Evolutionary conservation across 1,140 invertebrate species (phyloP).

Genomic region (Tribolium madens): DNA sequence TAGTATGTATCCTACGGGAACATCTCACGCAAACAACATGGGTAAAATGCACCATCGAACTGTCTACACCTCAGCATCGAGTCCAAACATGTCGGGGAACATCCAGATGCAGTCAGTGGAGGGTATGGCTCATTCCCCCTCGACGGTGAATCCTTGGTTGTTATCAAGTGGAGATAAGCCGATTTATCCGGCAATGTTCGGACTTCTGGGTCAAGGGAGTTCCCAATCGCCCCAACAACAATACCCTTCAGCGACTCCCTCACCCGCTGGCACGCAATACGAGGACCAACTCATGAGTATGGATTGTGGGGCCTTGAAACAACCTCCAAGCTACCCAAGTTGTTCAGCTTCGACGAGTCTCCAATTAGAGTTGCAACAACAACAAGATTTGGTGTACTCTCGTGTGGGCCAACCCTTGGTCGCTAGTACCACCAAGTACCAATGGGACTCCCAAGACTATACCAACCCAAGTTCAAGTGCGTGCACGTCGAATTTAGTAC

Average conservation of each 20-base stretch:
- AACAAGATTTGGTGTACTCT: constrained; percentile 65
- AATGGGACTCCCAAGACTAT: constrained; percentile 73
- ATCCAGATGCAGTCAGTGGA: constrained; percentile 57
- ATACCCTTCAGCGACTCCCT: constrained; percentile 69
- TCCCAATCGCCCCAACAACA: constrained; percentile 66
- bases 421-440: constrained; percentile 70
- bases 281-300: constrained; percentile 74
- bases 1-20: constrained; percentile 71
- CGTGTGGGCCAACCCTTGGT: constrained; percentile 64
- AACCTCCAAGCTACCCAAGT: constrained; percentile 67
- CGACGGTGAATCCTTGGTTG: constrained; percentile 66
- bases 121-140: constrained; percentile 62
- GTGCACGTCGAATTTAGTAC: constrained; percentile 71
- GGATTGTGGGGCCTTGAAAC: constrained; percentile 69
- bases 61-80: constrained; percentile 60
- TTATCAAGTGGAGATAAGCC: constrained; percentile 69
- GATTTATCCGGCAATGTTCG: constrained; percentile 70
- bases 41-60: constrained; percentile 63
- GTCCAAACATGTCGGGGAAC: constrained; percentile 58
- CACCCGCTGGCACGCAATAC: constrained; percentile 69
- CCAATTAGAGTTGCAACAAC: constrained; percentile 63
- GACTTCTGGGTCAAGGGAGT: constrained; percentile 66
- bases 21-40: constrained; percentile 65
- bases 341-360: constrained; percentile 61
- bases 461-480: constrained; percentile 67